A percentile compares a stretch with the other conserved stretches of the same genome.
These are phyloP conservation scores for Polyommatus icarus DNA, from an alignment of 2,888 invertebrate species.

Conservation along the genomic window DNA sequence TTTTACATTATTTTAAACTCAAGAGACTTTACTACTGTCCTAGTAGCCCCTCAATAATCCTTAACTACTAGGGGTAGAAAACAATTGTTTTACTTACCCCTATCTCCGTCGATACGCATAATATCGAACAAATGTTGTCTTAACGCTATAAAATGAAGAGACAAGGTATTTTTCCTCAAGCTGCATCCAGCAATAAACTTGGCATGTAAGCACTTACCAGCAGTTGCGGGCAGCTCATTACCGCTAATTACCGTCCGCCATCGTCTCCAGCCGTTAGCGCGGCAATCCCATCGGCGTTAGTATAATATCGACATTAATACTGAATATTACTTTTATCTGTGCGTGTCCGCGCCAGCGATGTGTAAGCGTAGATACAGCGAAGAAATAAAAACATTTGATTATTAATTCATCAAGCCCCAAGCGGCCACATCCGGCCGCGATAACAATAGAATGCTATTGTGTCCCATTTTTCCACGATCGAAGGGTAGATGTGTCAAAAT, in stretches of 20 bases:
- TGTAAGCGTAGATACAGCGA: not conserved
- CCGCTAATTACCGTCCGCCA: not conserved
- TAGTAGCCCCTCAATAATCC: too few relatives aligned
- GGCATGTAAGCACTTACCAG: not conserved
- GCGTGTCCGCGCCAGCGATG: slow-evolving; percentile 25
- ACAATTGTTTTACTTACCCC: not conserved
- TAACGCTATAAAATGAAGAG: not conserved
- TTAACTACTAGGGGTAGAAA: not conserved
- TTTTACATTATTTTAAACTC: too few relatives aligned
- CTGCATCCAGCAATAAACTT: not conserved
- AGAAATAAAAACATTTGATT: too few relatives aligned
- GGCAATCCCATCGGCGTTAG: slow-evolving; percentile 36
- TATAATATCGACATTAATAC: slow-evolving; percentile 42
- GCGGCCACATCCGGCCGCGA: too few relatives aligned
- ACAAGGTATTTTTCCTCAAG: not conserved
- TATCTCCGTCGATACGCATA: too few relatives aligned
- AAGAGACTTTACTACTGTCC: too few relatives aligned
- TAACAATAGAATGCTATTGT: too few relatives aligned
- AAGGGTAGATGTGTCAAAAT: too few relatives aligned
- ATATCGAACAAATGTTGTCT: too few relatives aligned
- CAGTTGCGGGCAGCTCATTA: slow-evolving; percentile 17
- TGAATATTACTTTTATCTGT: slow-evolving; percentile 38
- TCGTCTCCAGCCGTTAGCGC: not conserved
- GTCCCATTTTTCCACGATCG: too few relatives aligned
- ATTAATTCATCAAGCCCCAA: not conserved